Base-by-base conservation (phyloP, 2,888 invertebrate species). In the Melinaea marsaeus region DNA sequence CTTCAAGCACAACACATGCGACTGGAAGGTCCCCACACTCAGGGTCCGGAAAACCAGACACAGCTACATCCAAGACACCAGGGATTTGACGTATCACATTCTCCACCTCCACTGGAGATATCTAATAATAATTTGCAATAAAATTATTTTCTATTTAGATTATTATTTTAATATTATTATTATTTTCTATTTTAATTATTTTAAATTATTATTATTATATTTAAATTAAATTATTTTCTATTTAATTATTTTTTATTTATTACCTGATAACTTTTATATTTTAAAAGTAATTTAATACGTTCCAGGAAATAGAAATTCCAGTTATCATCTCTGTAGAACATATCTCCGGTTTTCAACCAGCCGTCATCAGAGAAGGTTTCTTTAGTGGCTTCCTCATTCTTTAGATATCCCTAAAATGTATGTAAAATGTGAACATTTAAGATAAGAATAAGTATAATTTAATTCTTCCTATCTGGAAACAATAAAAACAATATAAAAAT, bases 311-410 rank as follows among this genome's bases (percentile, higher is more conserved):
- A 92, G 64, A 85, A 88, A 68, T 90, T 86, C 68, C 79, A 80
- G n/a, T 88, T 79, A 13, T 88, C 83, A 67, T 92, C 92, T 66
- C 89, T 88, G 66, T 89, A 92, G 33, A 87, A 83, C 33, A 92
- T 75, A 65, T 92, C 92, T 0, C 92, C 92, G 1, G 92, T 89
- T 70, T 84, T 88, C 42, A 91, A 75, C 89, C 90, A 92, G 2
- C 90, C 83, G 35, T 85, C 86, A n/a, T 78, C 76, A 7, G 88
- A 81, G 61, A 87, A 86, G 0, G 82, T 73, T 13, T 85, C 84
- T n/a, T 78, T 80, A 0, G 91, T 90, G 4, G 85, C 88, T 63
- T 79, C 69, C 2, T 81, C 77, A 61, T 86, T 84, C 58, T 85
- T 88, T 72, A 88, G 86, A 71, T 92, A 92, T 3, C 84, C 88